Conservation (phyloP, 2,888 invertebrate genomes). For the Lochmaea capreae region DNA sequence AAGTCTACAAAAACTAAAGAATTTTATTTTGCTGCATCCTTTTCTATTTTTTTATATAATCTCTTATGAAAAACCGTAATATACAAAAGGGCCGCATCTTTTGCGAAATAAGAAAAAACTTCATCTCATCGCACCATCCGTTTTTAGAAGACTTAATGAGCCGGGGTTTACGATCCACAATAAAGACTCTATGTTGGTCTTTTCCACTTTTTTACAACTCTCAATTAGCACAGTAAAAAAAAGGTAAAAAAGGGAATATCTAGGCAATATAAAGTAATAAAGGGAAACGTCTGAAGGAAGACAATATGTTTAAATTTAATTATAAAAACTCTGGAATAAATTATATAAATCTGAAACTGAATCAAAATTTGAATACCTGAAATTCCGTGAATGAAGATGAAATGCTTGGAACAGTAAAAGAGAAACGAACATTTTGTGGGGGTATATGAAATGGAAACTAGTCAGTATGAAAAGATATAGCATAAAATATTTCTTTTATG, state of each 20-base stretch:
- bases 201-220: constrained; percentile 27
- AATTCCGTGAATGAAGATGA: too few species aligned
- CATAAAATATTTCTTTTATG: too few species aligned
- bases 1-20: background rate
- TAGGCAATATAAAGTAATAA: background rate
- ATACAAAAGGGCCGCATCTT: constrained; percentile 21
- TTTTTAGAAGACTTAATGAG: constrained; percentile 38
- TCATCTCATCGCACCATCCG: constrained; percentile 30
- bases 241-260: background rate
- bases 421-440: too few species aligned
- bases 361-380: too few species aligned
- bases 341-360: too few species aligned
- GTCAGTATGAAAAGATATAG: too few species aligned
- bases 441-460: too few species aligned
- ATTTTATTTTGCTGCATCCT: constrained; percentile 18
- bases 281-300: background rate
- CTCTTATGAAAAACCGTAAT: constrained; percentile 22
- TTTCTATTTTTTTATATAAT: constrained; percentile 21
- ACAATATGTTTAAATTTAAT: background rate
- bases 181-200: constrained; percentile 29
- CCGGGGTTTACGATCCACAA: constrained; percentile 33
- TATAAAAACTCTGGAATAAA: background rate
- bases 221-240: constrained; percentile 23
- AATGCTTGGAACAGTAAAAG: too few species aligned
- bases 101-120: constrained; percentile 23